A percentile compares a stretch with the other conserved stretches of the same genome.
Conservation (phyloP, 2,797 vertebrate species). For the Pachyuromys duprasi region DNA sequence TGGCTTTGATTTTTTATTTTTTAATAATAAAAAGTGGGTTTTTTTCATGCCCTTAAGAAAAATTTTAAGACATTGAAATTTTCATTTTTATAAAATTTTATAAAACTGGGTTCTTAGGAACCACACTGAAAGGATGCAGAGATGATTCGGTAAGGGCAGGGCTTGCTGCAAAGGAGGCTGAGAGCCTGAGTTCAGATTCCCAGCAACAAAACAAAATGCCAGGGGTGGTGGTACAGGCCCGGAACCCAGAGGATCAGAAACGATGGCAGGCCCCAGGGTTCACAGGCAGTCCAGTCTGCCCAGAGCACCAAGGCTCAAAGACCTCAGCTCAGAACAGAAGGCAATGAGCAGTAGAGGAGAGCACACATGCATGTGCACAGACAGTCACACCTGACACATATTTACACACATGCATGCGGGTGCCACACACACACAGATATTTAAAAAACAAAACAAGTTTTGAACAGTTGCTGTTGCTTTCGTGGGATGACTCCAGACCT, state of each 20-base stretch:
- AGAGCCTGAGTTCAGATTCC: background rate
- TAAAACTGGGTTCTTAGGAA: background rate
- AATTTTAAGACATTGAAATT: background rate
- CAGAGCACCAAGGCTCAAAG: background rate
- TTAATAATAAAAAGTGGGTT: background rate
- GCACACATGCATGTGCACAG: too few relatives aligned
- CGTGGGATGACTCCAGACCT: background rate
- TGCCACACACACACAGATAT: background rate
- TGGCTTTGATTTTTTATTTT: background rate
- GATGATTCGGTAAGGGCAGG: background rate
- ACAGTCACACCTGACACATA: background rate
- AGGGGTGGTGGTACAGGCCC: background rate
- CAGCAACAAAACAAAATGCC: background rate
- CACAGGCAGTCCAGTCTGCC: too few relatives aligned
- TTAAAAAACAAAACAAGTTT: background rate
- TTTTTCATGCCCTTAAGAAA: conserved; percentile 20
- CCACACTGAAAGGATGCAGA: background rate
- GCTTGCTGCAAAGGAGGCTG: background rate
- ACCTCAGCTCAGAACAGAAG: background rate
- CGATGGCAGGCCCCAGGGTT: too few relatives aligned
- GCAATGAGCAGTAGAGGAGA: background rate
- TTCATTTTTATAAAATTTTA: background rate
- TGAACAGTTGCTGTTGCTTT: background rate
- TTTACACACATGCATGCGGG: background rate
- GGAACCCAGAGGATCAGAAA: background rate